Conservation (phyloP, 2,797 vertebrate species). For the Anguilla obscura region DNA sequence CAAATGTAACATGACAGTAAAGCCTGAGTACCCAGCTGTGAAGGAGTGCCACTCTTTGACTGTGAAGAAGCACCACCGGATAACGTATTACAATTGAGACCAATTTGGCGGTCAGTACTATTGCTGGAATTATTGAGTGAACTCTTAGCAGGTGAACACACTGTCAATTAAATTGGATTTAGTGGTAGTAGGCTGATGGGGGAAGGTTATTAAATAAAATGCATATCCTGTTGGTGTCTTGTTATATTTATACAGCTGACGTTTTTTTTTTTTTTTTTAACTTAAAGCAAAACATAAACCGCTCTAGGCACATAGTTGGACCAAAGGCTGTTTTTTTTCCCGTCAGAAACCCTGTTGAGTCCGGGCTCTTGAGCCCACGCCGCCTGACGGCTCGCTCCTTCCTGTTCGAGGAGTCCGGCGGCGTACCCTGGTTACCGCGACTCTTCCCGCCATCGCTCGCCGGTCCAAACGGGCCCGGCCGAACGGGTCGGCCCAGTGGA, state of each 20-base stretch:
- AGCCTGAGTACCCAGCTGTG: background rate
- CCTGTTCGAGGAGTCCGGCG: background rate
- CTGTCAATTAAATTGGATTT: background rate
- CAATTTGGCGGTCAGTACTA: background rate
- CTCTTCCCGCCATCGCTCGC: background rate
- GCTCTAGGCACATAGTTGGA: background rate
- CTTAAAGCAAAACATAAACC: background rate
- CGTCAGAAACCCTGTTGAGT: background rate
- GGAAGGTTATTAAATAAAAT: background rate
- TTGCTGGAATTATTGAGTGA: background rate
- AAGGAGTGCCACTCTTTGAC: background rate
- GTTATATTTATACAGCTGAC: background rate
- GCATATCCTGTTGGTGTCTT: background rate
- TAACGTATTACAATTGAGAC: background rate
- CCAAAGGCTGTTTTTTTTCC: background rate
- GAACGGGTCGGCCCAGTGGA: background rate
- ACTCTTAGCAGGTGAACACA: background rate
- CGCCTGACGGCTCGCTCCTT: background rate
- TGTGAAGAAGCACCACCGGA: background rate
- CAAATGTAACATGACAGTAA: background rate
- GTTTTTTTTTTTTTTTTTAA: background rate
- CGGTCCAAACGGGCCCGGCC: background rate
- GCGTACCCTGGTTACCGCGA: background rate
- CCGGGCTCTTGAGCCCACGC: background rate
- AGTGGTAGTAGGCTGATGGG: background rate